Evolutionary conservation across 2,797 vertebrate genomes (phyloP), one percentile per base, ranked within the genome.

Genomic region (Danio aesculapii): DNA sequence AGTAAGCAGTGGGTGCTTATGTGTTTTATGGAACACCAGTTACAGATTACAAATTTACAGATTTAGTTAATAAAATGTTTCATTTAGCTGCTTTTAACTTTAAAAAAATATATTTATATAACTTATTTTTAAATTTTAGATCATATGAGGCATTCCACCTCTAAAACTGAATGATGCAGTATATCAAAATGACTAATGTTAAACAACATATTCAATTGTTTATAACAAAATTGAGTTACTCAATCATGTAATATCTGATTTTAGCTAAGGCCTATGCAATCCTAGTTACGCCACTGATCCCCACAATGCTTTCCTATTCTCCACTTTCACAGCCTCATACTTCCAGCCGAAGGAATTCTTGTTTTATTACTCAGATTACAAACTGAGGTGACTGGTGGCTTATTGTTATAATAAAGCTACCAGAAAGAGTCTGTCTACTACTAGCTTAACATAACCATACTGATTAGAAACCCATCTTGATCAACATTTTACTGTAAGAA

Each of bases 201-300:
- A 30, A 30, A 30, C 30, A 30, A 30, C 3, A 30, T 30, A 30
- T 30, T 30, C 30, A 30, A 30, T 30, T 30, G 3, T 30, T 1
- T 30, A 30, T 30, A 30, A 30, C 30, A 30, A 30, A 30, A 30
- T 1, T 30, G 30, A 30, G 30, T 30, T 30, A 30, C 30, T 30
- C 30, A 49, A 49, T 30, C 46, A 17, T 11, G 8, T 49, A 9
- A 49, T 21, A 13, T 21, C 6, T 13, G 30, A 19, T 47, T 66
- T 67, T n/a, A n/a, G 12, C n/a, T 12, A 19, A 47, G 3, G n/a
- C 44, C 46, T 19, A 30, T 30, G 9, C 46, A 68, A 7, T 61
- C 21, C 58, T 47, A 47, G 66, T 68, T 68, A 68, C 13, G 7
- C 46, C 66, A 68, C 46, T 50, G 7, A 68, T 8, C 13, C 66